These are phyloP conservation scores for Triplophysa bombifrons DNA, from an alignment of 2,797 vertebrate genomes.

Conservation along the genomic window DNA sequence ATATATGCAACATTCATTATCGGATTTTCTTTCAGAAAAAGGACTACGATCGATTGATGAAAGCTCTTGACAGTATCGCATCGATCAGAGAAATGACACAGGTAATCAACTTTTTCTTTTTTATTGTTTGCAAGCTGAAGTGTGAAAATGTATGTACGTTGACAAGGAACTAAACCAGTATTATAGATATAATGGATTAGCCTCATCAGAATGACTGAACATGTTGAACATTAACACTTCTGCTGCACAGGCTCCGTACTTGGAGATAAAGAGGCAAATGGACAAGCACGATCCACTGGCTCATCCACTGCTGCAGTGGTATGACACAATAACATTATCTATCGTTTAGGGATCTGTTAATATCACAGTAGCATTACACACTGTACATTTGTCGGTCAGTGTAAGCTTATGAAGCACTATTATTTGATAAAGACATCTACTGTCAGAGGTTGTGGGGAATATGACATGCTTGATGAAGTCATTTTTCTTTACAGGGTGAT, in stretches of 20 bases:
- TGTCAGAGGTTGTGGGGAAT: conserved; percentile 1
- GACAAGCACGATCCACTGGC: conserved; percentile 89
- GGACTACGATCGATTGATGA: conserved; percentile 89
- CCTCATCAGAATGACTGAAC: background rate
- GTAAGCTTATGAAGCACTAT: background rate
- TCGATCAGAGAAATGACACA: conserved; percentile 92
- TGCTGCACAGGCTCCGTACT: conserved; percentile 83
- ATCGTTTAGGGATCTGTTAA: conserved; percentile 18
- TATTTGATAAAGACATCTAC: background rate
- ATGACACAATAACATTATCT: conserved; percentile 49
- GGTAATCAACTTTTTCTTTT: conserved; percentile 62
- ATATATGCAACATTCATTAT: background rate
- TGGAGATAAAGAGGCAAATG: conserved; percentile 95
- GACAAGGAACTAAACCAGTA: background rate
- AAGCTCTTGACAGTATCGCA: conserved; percentile 87
- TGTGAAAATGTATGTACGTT: too few species aligned
- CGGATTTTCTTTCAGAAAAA: conserved; percentile 78
- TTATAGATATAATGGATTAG: background rate
- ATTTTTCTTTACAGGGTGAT: conserved; percentile 83
- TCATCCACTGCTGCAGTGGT: conserved; percentile 89
- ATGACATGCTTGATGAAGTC: conserved; percentile 5
- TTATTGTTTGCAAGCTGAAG: background rate
- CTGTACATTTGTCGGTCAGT: background rate
- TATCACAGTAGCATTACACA: background rate
- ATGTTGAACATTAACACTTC: background rate